Evolutionary conservation across 2,888 invertebrate genomes (phyloP).

Genomic region (Oligia strigilis): DNA sequence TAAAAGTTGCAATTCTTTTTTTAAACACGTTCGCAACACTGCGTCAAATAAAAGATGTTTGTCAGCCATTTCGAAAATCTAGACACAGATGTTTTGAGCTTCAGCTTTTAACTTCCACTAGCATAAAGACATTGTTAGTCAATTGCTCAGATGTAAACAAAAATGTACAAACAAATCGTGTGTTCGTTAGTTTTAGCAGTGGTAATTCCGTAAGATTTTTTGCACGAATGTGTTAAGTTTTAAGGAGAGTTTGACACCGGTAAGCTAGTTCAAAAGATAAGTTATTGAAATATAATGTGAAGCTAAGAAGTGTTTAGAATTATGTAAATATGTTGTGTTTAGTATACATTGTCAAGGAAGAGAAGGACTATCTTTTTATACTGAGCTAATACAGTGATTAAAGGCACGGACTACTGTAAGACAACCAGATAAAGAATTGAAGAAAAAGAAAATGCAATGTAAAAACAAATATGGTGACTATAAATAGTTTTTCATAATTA

Average conservation of each 20-base stretch:
- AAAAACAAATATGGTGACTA: background rate
- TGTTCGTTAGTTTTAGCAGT: conserved; percentile 4
- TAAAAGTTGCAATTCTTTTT: conserved; percentile 5
- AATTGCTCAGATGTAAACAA: conserved; percentile 47
- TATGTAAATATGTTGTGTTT: background rate
- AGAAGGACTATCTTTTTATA: background rate
- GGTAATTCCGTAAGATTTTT: background rate
- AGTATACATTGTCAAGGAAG: background rate
- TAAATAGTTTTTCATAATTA: background rate
- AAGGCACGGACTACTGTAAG: too few species aligned
- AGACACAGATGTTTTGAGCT: conserved; percentile 23
- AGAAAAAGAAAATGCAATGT: background rate
- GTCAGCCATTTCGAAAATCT: conserved; percentile 31
- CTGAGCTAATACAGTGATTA: background rate
- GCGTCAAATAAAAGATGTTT: conserved; percentile 5
- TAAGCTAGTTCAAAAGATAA: background rate
- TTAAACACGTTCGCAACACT: background rate
- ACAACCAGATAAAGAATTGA: too few species aligned
- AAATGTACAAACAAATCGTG: conserved; percentile 17
- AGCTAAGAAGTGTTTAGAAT: background rate
- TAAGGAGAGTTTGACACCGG: background rate
- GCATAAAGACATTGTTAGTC: conserved; percentile 8
- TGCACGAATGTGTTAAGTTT: background rate
- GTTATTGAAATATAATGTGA: background rate
- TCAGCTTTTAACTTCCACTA: conserved; percentile 43